Base-by-base conservation (phyloP, 1,140 invertebrate genomes). In the Drosophila nigromelanica region DNA sequence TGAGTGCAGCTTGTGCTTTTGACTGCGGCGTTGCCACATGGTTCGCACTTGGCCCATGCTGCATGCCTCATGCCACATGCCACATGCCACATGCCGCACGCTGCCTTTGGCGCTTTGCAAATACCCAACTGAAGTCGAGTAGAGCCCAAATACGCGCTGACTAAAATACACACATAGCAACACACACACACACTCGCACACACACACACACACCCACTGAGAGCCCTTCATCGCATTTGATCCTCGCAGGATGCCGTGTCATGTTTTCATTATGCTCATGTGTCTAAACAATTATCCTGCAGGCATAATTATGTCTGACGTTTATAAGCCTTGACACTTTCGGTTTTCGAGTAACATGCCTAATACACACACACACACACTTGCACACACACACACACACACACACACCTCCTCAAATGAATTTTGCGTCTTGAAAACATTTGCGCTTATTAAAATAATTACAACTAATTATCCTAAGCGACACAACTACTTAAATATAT, bases 301-400 rank as follows among this genome's bases (percentile, higher is more conserved):
- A 89, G 89, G 83, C 85, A 89, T 89, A 90, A 89, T 89, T 89
- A 90, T 90, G 85, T 69, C 73, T 82, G 77, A 86, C 85, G 81
- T 89, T 90, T 91, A 90, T 90, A 91, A 89, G 89, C 89, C 85
- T 90, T 90, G 89, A 90, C 89, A 90, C 89, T 90, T 90, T 90
- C 82, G 83, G 87, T 83, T 90, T 89, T 89, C 73, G 76, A 27
- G 79, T 77, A 78, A 78, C 83, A 80, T 89, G 79, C 54, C 71
- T 56, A 52, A 73, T 35, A 59, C 68, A 76, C 48, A 50, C 73
- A 67, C 73, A 67, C 63, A 62, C 59, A 60, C 56, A 40, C 27
- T 37, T 24, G 39, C 51, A 39, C 60, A 58, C 40, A 62, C 64
- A 71, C 21, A 58, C 30, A 39, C 14, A 24, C 18, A 27, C 33